Percentiles rank a stretch among this genome's conserved stretches.
phyloP scores from a whole-genome alignment of 35 echinoderm and acorn worm species.

The Ophioderma brevispina region DNA sequence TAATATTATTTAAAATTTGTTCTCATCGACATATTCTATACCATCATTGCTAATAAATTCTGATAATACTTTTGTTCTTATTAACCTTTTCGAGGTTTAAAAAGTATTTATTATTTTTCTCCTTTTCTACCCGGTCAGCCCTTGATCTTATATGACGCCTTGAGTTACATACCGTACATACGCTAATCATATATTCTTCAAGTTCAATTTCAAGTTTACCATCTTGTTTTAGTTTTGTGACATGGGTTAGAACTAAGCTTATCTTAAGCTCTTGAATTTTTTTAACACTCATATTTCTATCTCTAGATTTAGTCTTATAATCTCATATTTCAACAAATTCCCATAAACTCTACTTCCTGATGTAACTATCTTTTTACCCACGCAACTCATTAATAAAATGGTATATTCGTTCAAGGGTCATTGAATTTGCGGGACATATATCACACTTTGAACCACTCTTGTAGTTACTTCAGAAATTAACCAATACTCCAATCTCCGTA shows the following conservation, averaged over 20 bases:
- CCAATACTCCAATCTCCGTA: neutral
- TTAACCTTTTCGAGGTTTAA: neutral
- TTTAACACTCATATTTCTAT: neutral
- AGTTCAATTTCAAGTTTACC: neutral
- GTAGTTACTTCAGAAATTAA: neutral
- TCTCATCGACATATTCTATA: neutral
- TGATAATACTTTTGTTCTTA: neutral
- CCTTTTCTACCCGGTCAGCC: constrained; percentile 1
- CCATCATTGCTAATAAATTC: neutral
- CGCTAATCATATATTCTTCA: neutral
- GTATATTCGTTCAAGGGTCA: neutral
- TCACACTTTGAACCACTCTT: neutral
- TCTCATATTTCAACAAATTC: neutral
- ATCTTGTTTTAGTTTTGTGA: neutral
- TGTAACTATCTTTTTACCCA: neutral
- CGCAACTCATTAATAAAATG: neutral
- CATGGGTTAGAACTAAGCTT: neutral
- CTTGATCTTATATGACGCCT: neutral
- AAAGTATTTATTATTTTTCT: constrained; percentile 9
- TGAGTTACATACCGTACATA: neutral
- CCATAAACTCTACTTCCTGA: neutral
- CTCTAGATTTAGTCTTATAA: neutral
- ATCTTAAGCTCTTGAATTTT: neutral
- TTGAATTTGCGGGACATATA: neutral
- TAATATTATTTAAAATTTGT: neutral